Evolutionary conservation across 2,888 invertebrate species (phyloP), one percentile per base, ranked within the genome.

Genomic region (Biston stratarius): DNA sequence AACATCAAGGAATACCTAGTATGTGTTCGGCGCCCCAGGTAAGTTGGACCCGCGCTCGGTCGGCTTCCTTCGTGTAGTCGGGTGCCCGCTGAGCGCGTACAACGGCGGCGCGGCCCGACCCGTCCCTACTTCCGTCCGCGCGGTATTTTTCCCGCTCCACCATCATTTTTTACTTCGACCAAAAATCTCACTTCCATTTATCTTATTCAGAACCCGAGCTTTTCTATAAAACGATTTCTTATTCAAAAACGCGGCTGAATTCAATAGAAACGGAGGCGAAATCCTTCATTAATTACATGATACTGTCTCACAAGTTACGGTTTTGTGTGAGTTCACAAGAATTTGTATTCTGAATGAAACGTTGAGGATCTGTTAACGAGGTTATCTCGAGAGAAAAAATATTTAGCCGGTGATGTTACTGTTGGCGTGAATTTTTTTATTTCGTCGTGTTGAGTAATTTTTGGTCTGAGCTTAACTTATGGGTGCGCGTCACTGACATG

Each of bases 181-280:
- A 77, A 81, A 82, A 79, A 80, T 83, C 80, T 73, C 47, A 70
- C 77, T 64, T 63, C 77, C 82, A 82, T 83, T 84, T 76, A 84
- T 83, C 83, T 84, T 83, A 81, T 82, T 83, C 83, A 82, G 73
- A 72, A 69, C 58, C 66, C 64, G 59, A 58, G 71, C 71, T 69
- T 84, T 86, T 88, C 83, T 85, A 84, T 87, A 86, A 85, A 88
- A 82, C 81, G 85, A 83, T 83, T 86, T 79, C 79, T 80, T 79
- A 86, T 88, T 88, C 85, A 88, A 85, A 87, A 87, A 85, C 79
- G 78, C 77, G 75, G 75, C 74, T 76, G 79, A 83, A 86, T 85
- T 88, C 81, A 89, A 89, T 88, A 78, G 81, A 73, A 84, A 83
- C 77, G 81, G 82, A 73, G 76, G 64, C 74, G 72, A 76, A 80